Evolutionary conservation across 2,797 vertebrate species (phyloP).

Genomic region (Danionella dracula): DNA sequence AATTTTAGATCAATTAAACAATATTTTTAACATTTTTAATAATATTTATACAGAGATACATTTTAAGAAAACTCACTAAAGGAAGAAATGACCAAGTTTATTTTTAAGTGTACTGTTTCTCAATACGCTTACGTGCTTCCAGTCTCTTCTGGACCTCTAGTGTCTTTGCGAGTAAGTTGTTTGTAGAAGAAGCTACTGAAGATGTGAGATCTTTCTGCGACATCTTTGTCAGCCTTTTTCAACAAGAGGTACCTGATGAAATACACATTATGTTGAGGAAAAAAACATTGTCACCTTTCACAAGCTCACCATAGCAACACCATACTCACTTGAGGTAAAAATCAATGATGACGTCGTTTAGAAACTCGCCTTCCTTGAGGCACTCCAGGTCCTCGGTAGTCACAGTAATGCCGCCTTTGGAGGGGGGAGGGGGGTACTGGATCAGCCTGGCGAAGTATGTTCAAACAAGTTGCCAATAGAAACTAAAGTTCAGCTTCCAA

Average conservation of each 20-base stretch:
- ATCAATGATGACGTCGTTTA: constrained; percentile 97
- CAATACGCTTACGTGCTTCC: constrained; percentile 41
- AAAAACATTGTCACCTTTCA: not conserved
- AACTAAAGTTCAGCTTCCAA: constrained; percentile 21
- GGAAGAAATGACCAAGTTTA: not conserved
- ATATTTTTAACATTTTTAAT: too few relatives aligned
- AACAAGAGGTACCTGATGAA: constrained; percentile 77
- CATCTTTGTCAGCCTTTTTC: constrained; percentile 71
- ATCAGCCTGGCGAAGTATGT: constrained; percentile 73
- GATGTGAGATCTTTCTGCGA: constrained; percentile 80
- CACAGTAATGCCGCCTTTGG: constrained; percentile 85
- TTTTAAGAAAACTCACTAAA: too few relatives aligned
- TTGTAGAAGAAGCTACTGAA: constrained; percentile 98
- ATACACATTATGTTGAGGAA: not conserved
- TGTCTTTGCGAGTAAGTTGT: constrained; percentile 83
- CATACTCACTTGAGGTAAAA: constrained; percentile 78
- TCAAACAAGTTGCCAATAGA: not conserved
- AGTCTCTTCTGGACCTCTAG: constrained; percentile 63
- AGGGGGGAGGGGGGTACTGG: constrained; percentile 85
- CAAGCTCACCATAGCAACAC: not conserved
- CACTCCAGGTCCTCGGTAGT: constrained; percentile 87
- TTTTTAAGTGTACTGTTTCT: not conserved
- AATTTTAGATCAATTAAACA: too few relatives aligned
- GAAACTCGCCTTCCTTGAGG: constrained; percentile 82
- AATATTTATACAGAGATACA: too few relatives aligned